phyloP scores from a whole-genome alignment of 1,140 invertebrate species.

The Dreissena polymorpha region DNA sequence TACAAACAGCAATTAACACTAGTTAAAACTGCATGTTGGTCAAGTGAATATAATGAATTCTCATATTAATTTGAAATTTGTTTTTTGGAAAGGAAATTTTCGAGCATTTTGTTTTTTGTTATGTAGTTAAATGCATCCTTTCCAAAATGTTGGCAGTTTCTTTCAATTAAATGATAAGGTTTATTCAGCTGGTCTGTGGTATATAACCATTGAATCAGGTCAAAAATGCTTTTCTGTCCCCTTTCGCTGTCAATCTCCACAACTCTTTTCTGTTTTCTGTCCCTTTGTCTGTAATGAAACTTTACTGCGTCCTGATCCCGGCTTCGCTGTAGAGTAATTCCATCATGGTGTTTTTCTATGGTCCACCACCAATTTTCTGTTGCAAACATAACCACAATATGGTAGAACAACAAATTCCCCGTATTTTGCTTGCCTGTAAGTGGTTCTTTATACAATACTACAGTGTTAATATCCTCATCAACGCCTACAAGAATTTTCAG shows the following conservation, averaged over 20 bases:
- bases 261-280: background rate
- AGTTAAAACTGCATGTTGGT: too few species aligned
- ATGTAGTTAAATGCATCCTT: background rate
- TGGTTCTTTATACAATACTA: background rate
- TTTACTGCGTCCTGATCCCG: background rate
- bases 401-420: background rate
- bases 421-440: conserved; percentile 1
- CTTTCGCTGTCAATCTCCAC: background rate
- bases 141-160: conserved; percentile 24
- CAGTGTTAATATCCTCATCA: conserved; percentile 16
- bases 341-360: conserved; percentile 19
- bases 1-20: too few species aligned
- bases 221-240: background rate
- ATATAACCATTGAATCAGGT: conserved; percentile 25
- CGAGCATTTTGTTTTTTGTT: too few species aligned
- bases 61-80: too few species aligned
- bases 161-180: background rate
- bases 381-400: conserved; percentile 29
- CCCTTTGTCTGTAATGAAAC: background rate
- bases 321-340: conserved; percentile 33
- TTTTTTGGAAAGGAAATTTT: too few species aligned
- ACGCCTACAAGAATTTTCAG: conserved; percentile 1
- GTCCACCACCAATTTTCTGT: conserved; percentile 33
- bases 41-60: too few species aligned
- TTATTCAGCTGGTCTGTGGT: conserved; percentile 19